Evolutionary conservation across 1,140 invertebrate genomes (phyloP).

Genomic region (Charaxes varanes): DNA sequence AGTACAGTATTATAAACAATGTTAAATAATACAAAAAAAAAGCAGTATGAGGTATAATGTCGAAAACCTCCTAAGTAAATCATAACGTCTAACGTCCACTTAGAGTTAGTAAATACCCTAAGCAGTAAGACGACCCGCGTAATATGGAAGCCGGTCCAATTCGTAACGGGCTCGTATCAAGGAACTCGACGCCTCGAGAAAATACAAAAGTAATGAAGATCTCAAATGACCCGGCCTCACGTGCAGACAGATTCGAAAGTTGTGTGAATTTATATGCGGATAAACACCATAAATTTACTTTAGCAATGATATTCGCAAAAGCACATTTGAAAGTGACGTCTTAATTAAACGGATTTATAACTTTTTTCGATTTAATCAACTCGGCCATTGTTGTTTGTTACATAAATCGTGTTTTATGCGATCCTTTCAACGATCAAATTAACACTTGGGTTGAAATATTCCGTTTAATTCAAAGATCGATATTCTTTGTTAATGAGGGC

Average conservation of each 20-base stretch:
- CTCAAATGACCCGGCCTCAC: constrained; percentile 8
- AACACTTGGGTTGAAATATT: too few species aligned
- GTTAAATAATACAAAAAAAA: too few species aligned
- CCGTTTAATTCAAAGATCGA: too few species aligned
- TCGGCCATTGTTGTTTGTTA: constrained; percentile 8
- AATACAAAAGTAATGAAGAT: constrained; percentile 17
- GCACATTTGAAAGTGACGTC: constrained; percentile 20
- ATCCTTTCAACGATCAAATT: constrained; percentile 2
- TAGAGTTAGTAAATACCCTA: too few species aligned
- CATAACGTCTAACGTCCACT: too few species aligned
- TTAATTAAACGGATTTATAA: constrained; percentile 12
- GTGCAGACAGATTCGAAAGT: constrained; percentile 22
- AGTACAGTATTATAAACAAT: too few species aligned
- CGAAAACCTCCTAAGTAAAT: too few species aligned
- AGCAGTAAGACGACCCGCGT: constrained; percentile 1
- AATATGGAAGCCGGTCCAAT: constrained; percentile 16
- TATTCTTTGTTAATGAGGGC: too few species aligned
- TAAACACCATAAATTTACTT: constrained; percentile 17
- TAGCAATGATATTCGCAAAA: constrained; percentile 10
- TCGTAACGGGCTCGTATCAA: constrained; percentile 7
- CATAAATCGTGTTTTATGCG: constrained; percentile 6
- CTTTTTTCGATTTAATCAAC: constrained; percentile 9
- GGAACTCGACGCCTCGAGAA: constrained; percentile 11
- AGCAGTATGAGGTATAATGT: too few species aligned
- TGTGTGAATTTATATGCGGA: constrained; percentile 17